Evolutionary conservation across 1,140 invertebrate species (phyloP).

Genomic region (Diabrotica undecimpunctata): DNA sequence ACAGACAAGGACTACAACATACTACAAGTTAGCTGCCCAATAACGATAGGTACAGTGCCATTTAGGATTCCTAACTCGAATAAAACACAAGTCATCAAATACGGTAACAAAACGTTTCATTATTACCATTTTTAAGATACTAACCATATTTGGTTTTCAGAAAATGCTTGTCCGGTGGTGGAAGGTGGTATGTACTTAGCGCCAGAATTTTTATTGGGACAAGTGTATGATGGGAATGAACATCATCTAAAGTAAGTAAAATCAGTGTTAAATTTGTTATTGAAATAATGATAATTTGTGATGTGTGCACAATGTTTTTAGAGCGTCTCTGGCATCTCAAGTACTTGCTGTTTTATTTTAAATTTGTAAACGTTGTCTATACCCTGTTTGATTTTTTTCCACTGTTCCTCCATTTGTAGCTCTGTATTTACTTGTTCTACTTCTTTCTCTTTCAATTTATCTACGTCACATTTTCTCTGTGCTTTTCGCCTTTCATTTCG

Average conservation of each 20-base stretch:
- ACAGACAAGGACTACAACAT: conserved; percentile 71
- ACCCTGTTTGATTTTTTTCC: too few species aligned
- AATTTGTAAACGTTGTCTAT: too few species aligned
- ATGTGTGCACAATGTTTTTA: too few species aligned
- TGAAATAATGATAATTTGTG: too few species aligned
- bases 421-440: too few species aligned
- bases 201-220: conserved; percentile 75
- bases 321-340: too few species aligned
- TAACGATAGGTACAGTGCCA: conserved; percentile 76
- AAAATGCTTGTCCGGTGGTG: conserved; percentile 66
- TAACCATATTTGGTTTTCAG: conserved; percentile 48
- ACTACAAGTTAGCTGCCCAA: conserved; percentile 74
- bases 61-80: conserved; percentile 73
- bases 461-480: too few species aligned
- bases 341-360: too few species aligned
- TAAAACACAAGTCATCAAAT: conserved; percentile 63
- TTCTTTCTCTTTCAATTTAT: too few species aligned
- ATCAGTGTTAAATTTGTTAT: too few species aligned
- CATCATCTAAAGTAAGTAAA: conserved; percentile 42
- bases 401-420: too few species aligned
- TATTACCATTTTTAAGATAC: neutral
- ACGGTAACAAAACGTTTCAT: conserved; percentile 54
- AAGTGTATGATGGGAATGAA: conserved; percentile 75
- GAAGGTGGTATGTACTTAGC: conserved; percentile 80
- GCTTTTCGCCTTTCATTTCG: too few species aligned